A percentile compares a stretch with the other conserved stretches of the same genome.
Evolutionary conservation across 2,888 invertebrate species (phyloP).

Genomic region (Pogonocherus hispidulus): DNA sequence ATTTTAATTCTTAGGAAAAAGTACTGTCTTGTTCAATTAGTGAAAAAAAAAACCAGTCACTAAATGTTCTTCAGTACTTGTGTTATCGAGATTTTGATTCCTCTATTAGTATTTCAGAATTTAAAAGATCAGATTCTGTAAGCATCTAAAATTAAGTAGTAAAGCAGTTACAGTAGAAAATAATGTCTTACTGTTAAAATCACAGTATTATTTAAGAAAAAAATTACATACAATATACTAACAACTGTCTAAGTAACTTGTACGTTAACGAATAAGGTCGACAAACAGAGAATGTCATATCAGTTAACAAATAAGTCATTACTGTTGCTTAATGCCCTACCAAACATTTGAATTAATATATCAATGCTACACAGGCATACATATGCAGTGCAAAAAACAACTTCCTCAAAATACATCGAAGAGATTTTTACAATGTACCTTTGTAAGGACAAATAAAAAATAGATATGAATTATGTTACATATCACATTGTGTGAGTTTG

Average conservation of each 20-base stretch:
- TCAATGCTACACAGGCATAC: constrained; percentile 32
- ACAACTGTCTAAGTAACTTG: constrained; percentile 7
- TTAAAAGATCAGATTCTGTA: constrained; percentile 1
- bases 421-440: constrained; percentile 18
- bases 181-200: constrained; percentile 30
- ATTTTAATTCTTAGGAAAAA: no score
- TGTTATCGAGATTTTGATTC: no score
- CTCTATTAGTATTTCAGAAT: no score
- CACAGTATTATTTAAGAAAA: constrained; percentile 25
- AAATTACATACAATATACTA: constrained; percentile 17
- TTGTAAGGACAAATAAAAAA: constrained; percentile 33
- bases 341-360: constrained; percentile 25
- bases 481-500: constrained; percentile 44
- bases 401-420: constrained; percentile 33
- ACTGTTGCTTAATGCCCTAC: constrained; percentile 12
- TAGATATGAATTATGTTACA: constrained; percentile 40
- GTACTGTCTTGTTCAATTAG: no score
- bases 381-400: constrained; percentile 35
- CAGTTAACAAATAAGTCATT: constrained; percentile 12
- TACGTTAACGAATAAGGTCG: neutral
- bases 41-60: no score
- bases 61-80: no score
- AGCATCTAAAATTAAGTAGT: constrained; percentile 4
- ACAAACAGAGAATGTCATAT: neutral
- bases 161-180: constrained; percentile 16